phyloP scores from a whole-genome alignment of 2,888 invertebrate genomes.

The Pycnomerus fuliginosus region DNA sequence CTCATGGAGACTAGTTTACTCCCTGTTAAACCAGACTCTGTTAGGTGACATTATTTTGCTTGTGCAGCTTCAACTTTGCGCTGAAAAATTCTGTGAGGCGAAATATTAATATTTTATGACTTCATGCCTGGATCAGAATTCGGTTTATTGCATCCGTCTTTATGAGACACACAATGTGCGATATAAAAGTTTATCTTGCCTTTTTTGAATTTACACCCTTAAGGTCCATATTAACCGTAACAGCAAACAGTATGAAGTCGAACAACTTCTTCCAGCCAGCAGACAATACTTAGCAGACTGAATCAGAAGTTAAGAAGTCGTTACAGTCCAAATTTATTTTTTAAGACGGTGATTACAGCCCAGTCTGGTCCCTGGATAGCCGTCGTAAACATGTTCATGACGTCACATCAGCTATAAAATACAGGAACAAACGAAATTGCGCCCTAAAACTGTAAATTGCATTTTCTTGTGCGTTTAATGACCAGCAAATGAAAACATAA shows the following conservation, averaged over 20 bases:
- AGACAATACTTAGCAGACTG: too few species aligned
- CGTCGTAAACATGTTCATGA: conserved; percentile 23
- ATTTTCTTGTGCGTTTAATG: conserved; percentile 27
- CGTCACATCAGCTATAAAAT: conserved; percentile 24
- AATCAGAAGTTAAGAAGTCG: too few species aligned
- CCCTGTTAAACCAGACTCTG: too few species aligned
- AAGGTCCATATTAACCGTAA: too few species aligned
- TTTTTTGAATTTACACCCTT: background rate
- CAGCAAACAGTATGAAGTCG: too few species aligned
- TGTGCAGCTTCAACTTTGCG: too few species aligned
- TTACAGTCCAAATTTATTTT: too few species aligned
- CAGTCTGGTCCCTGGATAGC: conserved; percentile 7
- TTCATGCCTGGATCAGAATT: conserved; percentile 25
- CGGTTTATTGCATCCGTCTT: conserved; percentile 25
- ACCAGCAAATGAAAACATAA: conserved; percentile 30
- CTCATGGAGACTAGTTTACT: too few species aligned
- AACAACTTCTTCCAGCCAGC: too few species aligned
- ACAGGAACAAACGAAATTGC: conserved; percentile 23
- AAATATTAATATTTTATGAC: conserved; percentile 16
- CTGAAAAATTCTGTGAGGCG: background rate
- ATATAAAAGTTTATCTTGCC: conserved; percentile 21
- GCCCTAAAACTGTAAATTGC: conserved; percentile 22
- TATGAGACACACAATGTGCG: conserved; percentile 21
- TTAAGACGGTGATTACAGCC: conserved; percentile 11
- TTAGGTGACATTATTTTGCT: too few species aligned